Evolutionary conservation across 2,888 invertebrate genomes (phyloP), one percentile per base, ranked within the genome.

Genomic region (Tubiluchus corallicola): DNA sequence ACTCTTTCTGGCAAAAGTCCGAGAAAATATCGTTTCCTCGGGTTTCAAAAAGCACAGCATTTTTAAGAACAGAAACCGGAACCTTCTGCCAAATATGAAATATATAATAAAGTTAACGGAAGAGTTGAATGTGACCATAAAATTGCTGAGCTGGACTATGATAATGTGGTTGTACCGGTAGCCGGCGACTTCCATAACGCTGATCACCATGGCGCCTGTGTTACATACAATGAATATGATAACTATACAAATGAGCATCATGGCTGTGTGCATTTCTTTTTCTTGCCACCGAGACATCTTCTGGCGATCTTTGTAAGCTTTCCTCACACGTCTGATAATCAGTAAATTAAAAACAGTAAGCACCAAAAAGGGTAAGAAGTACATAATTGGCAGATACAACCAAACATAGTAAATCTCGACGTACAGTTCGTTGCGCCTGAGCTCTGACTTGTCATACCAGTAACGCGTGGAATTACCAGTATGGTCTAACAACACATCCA

Each of bases 41-140:
- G 29, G 29, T n/a, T 29, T 9, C 29, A 39, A 41, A 40, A 41
- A 48, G 41, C 56, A 59, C 4, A 59, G 50, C 45, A 56, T 47
- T 20, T 53, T 40, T 9, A 54, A 50, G 48, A 54, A 55, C 50
- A 56, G 51, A 39, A 52, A 72, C 61, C 85, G 82, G 68, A 94
- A 94, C 64, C 94, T 92, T 63, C 92, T 85, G 1, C 94, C 94
- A 64, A 94, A 92, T 52, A 90, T 90, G 52, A 92, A 90, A 69
- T 96, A 96, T 55, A 96, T 88, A 51, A 96, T 77, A 64, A 96
- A 94, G 68, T 96, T 96, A 49, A 92, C 84, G 60, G 90, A 88
- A 59, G 90, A 90, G 70, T 96, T 96, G 62, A 94, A 77, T 50
- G 88, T 92, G 45, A 96, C 90, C 50, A 94, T 73, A 45, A 94